Evolutionary conservation across 2,888 invertebrate genomes (phyloP).

Genomic region (Melinopterus prodromus): DNA sequence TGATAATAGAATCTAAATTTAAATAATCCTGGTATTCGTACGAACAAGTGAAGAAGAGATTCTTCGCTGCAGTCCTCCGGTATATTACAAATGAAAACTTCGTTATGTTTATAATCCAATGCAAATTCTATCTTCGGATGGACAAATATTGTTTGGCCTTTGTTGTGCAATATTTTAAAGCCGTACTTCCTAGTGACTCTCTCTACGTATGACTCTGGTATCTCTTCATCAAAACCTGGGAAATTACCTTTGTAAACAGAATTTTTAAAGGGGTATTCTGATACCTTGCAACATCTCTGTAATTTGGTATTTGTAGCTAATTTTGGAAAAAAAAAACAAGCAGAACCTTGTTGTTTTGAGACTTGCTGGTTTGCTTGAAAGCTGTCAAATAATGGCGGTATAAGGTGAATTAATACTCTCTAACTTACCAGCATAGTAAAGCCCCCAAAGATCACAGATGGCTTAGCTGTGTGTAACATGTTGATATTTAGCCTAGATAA

Average conservation of each 20-base stretch:
- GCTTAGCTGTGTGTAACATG: too few species aligned
- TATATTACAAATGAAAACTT: neutral
- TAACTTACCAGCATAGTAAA: too few species aligned
- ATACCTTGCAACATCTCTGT: too few species aligned
- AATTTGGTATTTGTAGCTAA: too few species aligned
- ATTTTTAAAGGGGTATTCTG: too few species aligned
- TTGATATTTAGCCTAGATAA: too few species aligned
- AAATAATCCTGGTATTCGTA: neutral
- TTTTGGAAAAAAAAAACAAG: too few species aligned
- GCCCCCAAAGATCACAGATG: too few species aligned
- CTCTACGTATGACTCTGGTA: neutral
- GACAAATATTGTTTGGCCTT: neutral
- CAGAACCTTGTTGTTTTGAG: too few species aligned
- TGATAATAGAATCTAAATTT: neutral
- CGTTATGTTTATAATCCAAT: neutral
- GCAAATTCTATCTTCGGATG: neutral
- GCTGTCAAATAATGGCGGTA: too few species aligned
- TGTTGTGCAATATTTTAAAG: neutral
- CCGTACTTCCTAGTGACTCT: neutral
- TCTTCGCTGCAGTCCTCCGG: neutral
- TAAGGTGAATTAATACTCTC: too few species aligned
- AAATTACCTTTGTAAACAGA: neutral
- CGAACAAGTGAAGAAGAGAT: neutral
- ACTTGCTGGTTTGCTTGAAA: too few species aligned
- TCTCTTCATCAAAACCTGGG: neutral